These are phyloP conservation scores for Scaeva pyrastri DNA, from an alignment of 2,888 invertebrate genomes.

Conservation along the genomic window DNA sequence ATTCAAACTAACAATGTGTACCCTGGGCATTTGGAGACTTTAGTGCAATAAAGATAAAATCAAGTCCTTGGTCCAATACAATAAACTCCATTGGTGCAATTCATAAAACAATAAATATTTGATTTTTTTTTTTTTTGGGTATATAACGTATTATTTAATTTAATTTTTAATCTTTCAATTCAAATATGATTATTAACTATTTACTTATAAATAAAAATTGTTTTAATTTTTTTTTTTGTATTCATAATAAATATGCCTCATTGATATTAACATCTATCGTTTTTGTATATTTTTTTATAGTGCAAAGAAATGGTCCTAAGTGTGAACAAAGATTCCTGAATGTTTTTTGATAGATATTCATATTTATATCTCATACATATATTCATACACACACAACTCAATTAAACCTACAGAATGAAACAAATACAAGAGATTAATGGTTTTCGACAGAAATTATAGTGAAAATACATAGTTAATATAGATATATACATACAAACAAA, in stretches of 20 bases:
- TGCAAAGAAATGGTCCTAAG: conserved; percentile 71
- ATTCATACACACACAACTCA: conserved; percentile 29
- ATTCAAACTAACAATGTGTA: no score
- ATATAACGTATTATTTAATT: no score
- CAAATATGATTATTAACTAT: no score
- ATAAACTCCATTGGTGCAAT: no score
- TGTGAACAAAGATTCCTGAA: conserved; percentile 74
- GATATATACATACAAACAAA: conserved; percentile 37
- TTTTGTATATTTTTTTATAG: conserved; percentile 4
- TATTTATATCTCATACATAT: conserved; percentile 54
- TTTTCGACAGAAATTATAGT: conserved; percentile 48
- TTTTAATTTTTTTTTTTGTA: no score
- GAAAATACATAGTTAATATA: conserved; percentile 50
- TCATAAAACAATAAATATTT: no score
- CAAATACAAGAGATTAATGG: conserved; percentile 38
- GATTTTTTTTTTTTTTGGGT: no score
- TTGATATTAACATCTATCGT: background rate
- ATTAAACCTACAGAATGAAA: conserved; percentile 41
- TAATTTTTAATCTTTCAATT: no score
- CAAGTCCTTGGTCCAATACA: no score
- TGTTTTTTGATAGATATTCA: conserved; percentile 69
- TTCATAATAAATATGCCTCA: conserved; percentile 44
- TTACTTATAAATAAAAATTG: no score
- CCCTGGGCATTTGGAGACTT: no score
- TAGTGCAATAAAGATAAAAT: no score